These are phyloP conservation scores for Esperia sulphurella DNA, from an alignment of 2,888 invertebrate species.

Conservation along the genomic window DNA sequence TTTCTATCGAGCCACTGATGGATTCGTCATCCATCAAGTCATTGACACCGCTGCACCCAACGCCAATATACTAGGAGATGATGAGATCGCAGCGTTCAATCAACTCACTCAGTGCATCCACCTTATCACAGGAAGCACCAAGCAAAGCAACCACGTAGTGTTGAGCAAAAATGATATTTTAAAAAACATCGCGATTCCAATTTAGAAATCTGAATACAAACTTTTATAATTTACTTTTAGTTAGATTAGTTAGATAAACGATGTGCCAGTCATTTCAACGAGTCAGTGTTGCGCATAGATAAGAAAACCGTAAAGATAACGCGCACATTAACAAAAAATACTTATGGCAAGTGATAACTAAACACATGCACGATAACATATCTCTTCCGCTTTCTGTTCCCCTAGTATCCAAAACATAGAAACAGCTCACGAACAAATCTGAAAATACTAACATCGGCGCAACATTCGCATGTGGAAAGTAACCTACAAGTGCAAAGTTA, in stretches of 20 bases:
- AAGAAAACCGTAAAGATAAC: slow-evolving; percentile 36
- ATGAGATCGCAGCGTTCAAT: slow-evolving; percentile 63
- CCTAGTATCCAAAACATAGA: slow-evolving; percentile 65
- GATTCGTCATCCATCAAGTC: slow-evolving; percentile 73
- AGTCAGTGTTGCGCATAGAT: slow-evolving; percentile 9
- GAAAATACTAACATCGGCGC: slow-evolving; percentile 50
- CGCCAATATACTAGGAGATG: slow-evolving; percentile 64
- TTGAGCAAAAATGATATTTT: slow-evolving; percentile 16
- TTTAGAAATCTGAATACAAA: slow-evolving; percentile 13
- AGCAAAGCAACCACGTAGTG: neutral
- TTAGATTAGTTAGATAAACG: neutral
- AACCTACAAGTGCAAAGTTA: slow-evolving; percentile 50
- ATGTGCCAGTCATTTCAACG: neutral
- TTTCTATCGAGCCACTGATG: slow-evolving; percentile 13
- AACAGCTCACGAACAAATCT: slow-evolving; percentile 66
- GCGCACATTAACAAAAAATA: slow-evolving; percentile 39
- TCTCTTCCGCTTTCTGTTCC: slow-evolving; percentile 36
- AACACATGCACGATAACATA: slow-evolving; percentile 32
- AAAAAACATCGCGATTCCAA: slow-evolving; percentile 2
- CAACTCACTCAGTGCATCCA: slow-evolving; percentile 66
- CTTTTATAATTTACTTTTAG: too few species aligned
- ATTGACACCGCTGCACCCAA: slow-evolving; percentile 68
- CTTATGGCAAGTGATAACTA: slow-evolving; percentile 15
- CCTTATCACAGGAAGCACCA: slow-evolving; percentile 45
- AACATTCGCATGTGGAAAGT: slow-evolving; percentile 57